Percentiles rank a stretch among this genome's conserved stretches.
phyloP scores from a whole-genome alignment of 2,797 vertebrate species.

The Neopelma chrysocephalum region DNA sequence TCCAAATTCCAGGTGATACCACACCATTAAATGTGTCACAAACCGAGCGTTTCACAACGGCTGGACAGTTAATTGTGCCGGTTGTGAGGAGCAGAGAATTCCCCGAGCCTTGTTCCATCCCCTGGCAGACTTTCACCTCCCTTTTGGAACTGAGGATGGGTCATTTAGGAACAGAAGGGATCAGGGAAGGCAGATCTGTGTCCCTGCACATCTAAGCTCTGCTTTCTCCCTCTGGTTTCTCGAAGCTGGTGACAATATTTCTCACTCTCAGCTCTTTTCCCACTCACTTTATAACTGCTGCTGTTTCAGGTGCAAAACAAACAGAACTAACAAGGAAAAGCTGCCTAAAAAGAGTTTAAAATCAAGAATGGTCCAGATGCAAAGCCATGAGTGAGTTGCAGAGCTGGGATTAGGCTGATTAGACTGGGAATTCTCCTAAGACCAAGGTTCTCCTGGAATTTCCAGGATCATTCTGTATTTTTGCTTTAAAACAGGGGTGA shows the following conservation, averaged over 20 bases:
- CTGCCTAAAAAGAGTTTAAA: background rate
- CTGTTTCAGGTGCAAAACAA: background rate
- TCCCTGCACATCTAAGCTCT: background rate
- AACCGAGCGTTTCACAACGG: rapidly evolving
- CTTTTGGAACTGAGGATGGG: background rate
- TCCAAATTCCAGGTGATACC: background rate
- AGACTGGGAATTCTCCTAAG: background rate
- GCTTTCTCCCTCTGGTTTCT: background rate
- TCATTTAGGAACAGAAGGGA: background rate
- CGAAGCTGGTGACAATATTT: background rate
- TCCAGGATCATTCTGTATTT: background rate
- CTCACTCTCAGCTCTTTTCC: background rate
- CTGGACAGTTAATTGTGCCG: no score
- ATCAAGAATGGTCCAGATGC: background rate
- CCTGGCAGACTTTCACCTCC: background rate
- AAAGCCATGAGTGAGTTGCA: background rate
- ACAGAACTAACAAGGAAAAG: background rate
- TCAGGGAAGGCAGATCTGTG: background rate
- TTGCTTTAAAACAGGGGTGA: background rate
- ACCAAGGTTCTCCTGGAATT: background rate
- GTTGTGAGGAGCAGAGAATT: background rate
- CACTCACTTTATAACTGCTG: background rate
- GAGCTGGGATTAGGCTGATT: background rate
- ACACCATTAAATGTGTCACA: background rate
- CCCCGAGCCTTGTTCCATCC: background rate